A percentile compares a stretch with the other conserved stretches of the same genome.
Evolutionary conservation across 2,797 vertebrate genomes (phyloP).

Genomic region (Leptoclinus maculatus): DNA sequence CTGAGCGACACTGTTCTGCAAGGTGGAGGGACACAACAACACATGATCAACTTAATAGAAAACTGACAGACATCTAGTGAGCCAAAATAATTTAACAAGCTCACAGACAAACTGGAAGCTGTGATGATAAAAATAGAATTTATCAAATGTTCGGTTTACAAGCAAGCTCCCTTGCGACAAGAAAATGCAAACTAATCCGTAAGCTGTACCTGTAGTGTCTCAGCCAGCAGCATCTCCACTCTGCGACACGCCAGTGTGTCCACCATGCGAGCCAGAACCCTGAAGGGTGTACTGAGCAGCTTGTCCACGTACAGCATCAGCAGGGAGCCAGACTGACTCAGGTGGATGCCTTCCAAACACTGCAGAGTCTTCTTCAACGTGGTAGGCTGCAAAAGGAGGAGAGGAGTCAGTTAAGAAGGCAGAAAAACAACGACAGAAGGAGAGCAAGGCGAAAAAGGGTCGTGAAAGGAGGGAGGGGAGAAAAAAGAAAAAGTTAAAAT

Average conservation of each 20-base stretch:
- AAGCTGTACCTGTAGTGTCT: conserved; percentile 90
- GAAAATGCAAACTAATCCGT: neutral
- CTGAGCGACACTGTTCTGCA: conserved; percentile 93
- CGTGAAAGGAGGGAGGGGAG: neutral
- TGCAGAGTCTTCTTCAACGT: conserved; percentile 95
- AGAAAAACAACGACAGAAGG: neutral
- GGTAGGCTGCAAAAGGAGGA: conserved; percentile 85
- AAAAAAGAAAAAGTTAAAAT: neutral
- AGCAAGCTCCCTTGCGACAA: neutral
- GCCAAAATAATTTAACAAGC: neutral
- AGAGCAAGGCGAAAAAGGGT: neutral
- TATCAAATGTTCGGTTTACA: neutral
- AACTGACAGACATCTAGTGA: neutral
- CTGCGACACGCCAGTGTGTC: conserved; percentile 96
- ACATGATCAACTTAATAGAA: neutral
- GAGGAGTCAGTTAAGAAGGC: neutral
- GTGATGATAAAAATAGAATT: neutral
- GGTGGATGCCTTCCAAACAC: conserved; percentile 97
- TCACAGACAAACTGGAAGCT: neutral
- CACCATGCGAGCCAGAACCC: conserved; percentile 96
- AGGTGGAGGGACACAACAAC: neutral
- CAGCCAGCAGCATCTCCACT: conserved; percentile 97
- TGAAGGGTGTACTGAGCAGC: conserved; percentile 92
- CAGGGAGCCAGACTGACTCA: conserved; percentile 97
- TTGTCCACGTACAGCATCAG: conserved; percentile 95